A percentile compares a stretch with the other conserved stretches of the same genome.
These are phyloP conservation scores for Rhynchophorus ferrugineus DNA, from an alignment of 1,140 invertebrate species.

Conservation along the genomic window DNA sequence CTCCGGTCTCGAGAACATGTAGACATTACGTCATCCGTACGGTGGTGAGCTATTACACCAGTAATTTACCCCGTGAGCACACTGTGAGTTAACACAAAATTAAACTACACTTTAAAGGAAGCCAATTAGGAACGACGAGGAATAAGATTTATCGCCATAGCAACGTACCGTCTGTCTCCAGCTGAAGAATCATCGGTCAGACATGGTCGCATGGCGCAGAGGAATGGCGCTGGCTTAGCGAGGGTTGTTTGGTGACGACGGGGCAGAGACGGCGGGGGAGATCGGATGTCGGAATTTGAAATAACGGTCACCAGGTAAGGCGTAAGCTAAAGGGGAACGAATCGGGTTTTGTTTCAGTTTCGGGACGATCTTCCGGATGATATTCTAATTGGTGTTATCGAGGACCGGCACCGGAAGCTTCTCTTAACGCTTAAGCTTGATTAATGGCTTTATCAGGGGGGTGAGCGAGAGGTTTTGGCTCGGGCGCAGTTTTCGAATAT, in stretches of 20 bases:
- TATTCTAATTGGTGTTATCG: not conserved
- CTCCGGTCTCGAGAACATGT: too few relatives aligned
- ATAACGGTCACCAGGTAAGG: constrained; percentile 22
- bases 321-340: constrained; percentile 13
- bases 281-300: constrained; percentile 20
- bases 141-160: constrained; percentile 40
- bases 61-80: too few relatives aligned
- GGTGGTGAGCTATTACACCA: too few relatives aligned
- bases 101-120: constrained; percentile 36
- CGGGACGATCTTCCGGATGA: too few relatives aligned
- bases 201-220: constrained; percentile 28
- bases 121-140: constrained; percentile 39
- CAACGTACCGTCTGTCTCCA: constrained; percentile 37
- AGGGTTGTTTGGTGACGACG: not conserved
- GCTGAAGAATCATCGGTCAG: constrained; percentile 39
- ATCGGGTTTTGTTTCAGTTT: not conserved
- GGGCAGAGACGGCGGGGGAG: constrained; percentile 8
- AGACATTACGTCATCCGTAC: too few relatives aligned
- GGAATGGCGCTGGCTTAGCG: not conserved
- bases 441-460: not conserved
- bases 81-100: constrained; percentile 34
- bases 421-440: not conserved
- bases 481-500: too few relatives aligned
- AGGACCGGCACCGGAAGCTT: not conserved
- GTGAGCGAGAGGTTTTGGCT: not conserved